Evolutionary conservation across 2,797 vertebrate genomes (phyloP).

Genomic region (Oryzias sinensis): DNA sequence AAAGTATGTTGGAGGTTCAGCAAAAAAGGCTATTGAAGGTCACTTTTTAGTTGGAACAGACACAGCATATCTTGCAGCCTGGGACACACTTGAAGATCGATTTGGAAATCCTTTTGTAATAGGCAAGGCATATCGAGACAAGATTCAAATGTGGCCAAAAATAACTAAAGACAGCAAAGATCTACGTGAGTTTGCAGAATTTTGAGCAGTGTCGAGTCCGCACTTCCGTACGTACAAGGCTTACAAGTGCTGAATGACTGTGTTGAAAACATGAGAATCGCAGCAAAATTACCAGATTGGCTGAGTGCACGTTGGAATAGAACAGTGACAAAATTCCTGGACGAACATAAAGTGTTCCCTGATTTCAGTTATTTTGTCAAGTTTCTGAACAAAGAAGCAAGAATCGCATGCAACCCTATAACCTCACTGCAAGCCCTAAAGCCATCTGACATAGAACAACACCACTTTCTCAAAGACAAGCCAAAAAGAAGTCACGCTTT

Average conservation of each 20-base stretch:
- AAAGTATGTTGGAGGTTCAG: slow-evolving; percentile 17
- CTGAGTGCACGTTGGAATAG: too few relatives aligned
- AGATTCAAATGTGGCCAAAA: slow-evolving; percentile 31
- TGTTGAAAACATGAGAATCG: slow-evolving; percentile 12
- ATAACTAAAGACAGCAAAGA: slow-evolving; percentile 10
- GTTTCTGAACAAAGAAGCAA: too few relatives aligned
- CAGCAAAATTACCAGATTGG: background rate
- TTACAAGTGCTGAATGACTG: slow-evolving; percentile 11
- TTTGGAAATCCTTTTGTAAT: slow-evolving; percentile 33
- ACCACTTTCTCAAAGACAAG: too few relatives aligned
- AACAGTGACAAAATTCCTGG: too few relatives aligned
- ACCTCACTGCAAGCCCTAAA: too few relatives aligned
- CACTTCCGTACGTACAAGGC: slow-evolving; percentile 12
- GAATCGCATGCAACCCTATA: too few relatives aligned
- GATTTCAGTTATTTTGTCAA: too few relatives aligned
- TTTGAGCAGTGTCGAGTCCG: slow-evolving; percentile 27
- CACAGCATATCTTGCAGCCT: slow-evolving; percentile 19
- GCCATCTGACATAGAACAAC: too few relatives aligned
- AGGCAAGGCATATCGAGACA: slow-evolving; percentile 20
- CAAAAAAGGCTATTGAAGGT: slow-evolving; percentile 28
- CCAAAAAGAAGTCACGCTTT: too few relatives aligned
- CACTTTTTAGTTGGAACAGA: slow-evolving; percentile 31
- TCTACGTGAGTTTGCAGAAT: slow-evolving; percentile 29
- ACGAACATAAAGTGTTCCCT: too few relatives aligned
- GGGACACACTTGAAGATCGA: slow-evolving; percentile 25